Evolutionary conservation across 1,140 invertebrate genomes (phyloP).

Genomic region (Dryas iulia): DNA sequence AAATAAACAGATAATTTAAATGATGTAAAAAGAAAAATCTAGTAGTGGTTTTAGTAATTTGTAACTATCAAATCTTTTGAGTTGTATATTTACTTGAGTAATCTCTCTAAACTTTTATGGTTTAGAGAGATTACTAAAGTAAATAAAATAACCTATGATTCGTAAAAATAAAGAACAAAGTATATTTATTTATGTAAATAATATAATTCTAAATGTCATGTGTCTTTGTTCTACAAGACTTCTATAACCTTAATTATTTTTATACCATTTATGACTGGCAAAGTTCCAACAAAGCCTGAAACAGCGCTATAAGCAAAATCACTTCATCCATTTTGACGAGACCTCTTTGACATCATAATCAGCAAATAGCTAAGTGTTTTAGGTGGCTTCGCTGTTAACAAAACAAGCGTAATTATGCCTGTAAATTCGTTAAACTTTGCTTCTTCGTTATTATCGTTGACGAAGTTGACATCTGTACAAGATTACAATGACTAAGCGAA

Average conservation of each 20-base stretch:
- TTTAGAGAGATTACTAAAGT: no score
- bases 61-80: no score
- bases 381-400: conserved; percentile 1
- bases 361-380: conserved; percentile 28
- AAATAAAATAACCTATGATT: no score
- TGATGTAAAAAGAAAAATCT: neutral
- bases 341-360: conserved; percentile 38
- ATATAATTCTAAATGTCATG: no score
- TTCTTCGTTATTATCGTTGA: conserved; percentile 6
- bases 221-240: neutral
- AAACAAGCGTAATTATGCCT: conserved; percentile 15
- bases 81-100: no score
- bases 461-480: neutral
- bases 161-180: no score
- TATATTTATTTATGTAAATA: no score
- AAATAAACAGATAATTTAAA: neutral
- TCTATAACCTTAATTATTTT: neutral
- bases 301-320: conserved; percentile 10
- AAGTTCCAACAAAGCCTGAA: conserved; percentile 11
- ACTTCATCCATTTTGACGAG: conserved; percentile 19
- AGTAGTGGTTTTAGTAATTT: neutral
- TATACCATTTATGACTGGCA: conserved; percentile 1
- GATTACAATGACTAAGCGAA: neutral
- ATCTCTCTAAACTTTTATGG: no score
- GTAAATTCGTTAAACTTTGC: neutral